Percentiles rank a stretch among this genome's conserved stretches.
phyloP scores from a whole-genome alignment of 2,113 vertebrate species.

The Hemicordylus capensis region DNA sequence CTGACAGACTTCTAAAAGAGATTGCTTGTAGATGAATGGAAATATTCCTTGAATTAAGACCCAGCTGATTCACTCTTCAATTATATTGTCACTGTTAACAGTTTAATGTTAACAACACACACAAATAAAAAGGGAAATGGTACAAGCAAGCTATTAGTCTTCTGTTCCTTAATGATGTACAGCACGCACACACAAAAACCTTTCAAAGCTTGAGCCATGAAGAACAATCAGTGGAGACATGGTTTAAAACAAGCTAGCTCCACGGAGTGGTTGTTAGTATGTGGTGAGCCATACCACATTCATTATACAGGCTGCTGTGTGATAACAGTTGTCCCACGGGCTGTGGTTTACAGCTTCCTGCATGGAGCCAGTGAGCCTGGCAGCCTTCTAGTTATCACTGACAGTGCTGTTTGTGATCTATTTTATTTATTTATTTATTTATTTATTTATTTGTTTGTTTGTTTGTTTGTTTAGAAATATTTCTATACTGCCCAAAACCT shows the following conservation, averaged over 20 bases:
- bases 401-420: no score
- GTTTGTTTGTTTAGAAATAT: no score
- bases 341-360: no score
- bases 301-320: no score
- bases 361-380: no score
- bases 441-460: no score
- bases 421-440: no score
- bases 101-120: slow-evolving; percentile 61
- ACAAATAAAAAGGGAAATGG: slow-evolving; percentile 53
- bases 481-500: no score
- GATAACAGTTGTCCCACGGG: no score
- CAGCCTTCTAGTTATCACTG: no score
- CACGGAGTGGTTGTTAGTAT: not conserved
- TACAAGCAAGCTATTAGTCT: slow-evolving; percentile 42
- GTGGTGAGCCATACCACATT: no score
- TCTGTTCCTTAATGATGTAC: slow-evolving; percentile 18
- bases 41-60: slow-evolving; percentile 74
- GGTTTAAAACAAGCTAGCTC: not conserved
- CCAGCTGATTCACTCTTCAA: slow-evolving; percentile 64
- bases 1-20: slow-evolving; percentile 66
- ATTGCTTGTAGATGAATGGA: slow-evolving; percentile 72
- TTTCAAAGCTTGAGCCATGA: not conserved
- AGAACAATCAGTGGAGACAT: not conserved
- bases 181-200: slow-evolving; percentile 25
- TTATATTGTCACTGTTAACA: slow-evolving; percentile 59